These are phyloP conservation scores for Poliocrania exsul DNA, from an alignment of 2,797 vertebrate species.

Conservation along the genomic window DNA sequence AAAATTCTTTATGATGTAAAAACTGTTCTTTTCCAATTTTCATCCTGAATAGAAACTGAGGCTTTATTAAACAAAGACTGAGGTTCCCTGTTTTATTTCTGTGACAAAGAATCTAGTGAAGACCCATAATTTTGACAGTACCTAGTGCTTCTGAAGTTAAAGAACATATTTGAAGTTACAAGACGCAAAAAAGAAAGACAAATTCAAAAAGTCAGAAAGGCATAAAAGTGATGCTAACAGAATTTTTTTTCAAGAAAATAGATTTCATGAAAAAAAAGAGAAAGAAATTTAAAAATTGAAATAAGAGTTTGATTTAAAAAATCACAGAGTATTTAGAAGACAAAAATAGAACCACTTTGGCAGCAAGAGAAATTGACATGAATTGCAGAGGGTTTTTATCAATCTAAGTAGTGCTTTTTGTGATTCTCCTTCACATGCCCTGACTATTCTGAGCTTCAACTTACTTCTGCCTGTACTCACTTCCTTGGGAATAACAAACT, in stretches of 20 bases:
- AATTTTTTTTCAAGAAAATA: neutral
- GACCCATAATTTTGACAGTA: neutral
- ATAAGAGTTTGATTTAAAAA: neutral
- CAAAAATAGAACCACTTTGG: conserved; percentile 3
- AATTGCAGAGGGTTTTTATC: neutral
- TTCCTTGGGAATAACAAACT: neutral
- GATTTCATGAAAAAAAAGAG: neutral
- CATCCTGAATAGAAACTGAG: neutral
- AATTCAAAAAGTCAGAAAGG: neutral
- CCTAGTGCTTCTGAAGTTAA: neutral
- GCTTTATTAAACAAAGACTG: neutral
- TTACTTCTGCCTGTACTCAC: neutral
- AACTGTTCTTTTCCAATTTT: neutral
- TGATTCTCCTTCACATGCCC: conserved; percentile 10
- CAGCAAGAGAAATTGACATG: neutral
- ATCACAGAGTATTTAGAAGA: neutral
- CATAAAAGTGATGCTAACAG: neutral
- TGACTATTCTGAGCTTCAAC: neutral
- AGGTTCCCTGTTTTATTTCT: neutral
- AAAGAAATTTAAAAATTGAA: neutral
- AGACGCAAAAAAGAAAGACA: neutral
- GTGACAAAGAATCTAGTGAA: neutral
- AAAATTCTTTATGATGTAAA: neutral
- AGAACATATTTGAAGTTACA: neutral
- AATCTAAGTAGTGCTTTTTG: neutral